Evolutionary conservation across 2,797 vertebrate species (phyloP), one percentile per base, ranked within the genome.

Genomic region (Jordanella pulchra): DNA sequence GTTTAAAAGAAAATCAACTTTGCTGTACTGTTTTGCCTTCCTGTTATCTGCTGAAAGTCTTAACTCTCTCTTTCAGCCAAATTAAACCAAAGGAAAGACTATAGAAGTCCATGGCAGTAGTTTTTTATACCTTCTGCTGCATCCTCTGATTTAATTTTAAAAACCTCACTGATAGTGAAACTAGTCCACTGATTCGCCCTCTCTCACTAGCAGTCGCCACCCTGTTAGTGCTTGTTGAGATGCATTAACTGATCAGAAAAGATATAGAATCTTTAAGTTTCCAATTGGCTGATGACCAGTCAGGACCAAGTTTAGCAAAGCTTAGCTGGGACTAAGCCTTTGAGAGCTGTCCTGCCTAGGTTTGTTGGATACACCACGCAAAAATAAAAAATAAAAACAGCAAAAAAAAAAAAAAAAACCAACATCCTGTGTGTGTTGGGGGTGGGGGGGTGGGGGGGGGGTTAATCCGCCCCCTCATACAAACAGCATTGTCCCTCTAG

Each of bases 391-490:
- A n/a, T n/a, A n/a, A n/a, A n/a, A n/a, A n/a, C n/a, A 7, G 35
- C 5, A 39, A 39, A 39, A 39, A 39, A 39, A 35, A 35, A 3
- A 35, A 55, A 60, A 83, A 79, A 72, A 73, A 84, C 79, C 82
- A 87, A 84, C 83, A 75, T 77, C 79, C 74, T 78, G 86, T 86
- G 27, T 51, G 25, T 4, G 45, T 84, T 12, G 13, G 35, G 11
- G 35, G 1, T 1, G 28, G 28, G 28, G 28, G 28, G 74, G 75
- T 83, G 86, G 83, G 65, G 78, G 74, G 76, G 80, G 87, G 85
- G 64, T 80, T 89, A 91, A 92, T 91, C 88, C 82, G 35, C 78
- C 80, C 75, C 25, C 72, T 70, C 81, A 86, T 78, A 85, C 87
- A 89, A 90, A 87, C 75, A 89, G 76, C 69, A 55, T 70, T 67